Base-by-base conservation (phyloP, 1,140 invertebrate genomes). In the Cheumatopsyche charites region DNA sequence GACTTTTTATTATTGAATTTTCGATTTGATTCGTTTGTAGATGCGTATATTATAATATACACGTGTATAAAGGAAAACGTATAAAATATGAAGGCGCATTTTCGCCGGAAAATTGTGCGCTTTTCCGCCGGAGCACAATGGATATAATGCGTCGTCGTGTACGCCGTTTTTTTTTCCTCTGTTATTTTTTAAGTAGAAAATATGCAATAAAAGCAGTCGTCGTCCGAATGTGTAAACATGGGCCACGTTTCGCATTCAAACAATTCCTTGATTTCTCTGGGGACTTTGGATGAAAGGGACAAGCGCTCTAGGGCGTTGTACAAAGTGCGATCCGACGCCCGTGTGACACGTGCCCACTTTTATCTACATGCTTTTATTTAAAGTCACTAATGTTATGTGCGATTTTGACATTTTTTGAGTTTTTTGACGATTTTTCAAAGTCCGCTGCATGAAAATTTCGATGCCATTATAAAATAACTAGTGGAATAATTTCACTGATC, bases 191-290 rank as follows among this genome's bases (percentile, higher is more conserved):
- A 11, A 41, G 26, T 63, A n/a, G 21, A 63, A 63, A 63, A 63
- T 63, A 42, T 45, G 62, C 62, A 63, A 63, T 63, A 63, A 63
- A 63, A 63, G 29, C 62, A 41, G 36, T 19, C 41, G 41, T 67
- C 43, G 25, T 67, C 19, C 45, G 21, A 21, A 49, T 67, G 65
- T 67, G 65, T 67, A 67, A 67, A 67, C 65, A 67, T 12, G 21
- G 43, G 36, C 25, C 21, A 26, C 47, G 36, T 67, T 67, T 67
- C 65, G 23, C 65, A 67, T 67, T 67, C 65, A 67, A 67, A 67
- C 65, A 67, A 67, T 67, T 67, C 65, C 65, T 67, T 67, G 65
- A 67, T 67, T 67, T 67, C 65, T 67, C 65, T 41, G 17, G 65
- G 65, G 65, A 29, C 21, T 25, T 15, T 47, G 23, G 23, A 67